Conservation (phyloP, 2,797 vertebrate species). For the Emydoidea blandingii region DNA sequence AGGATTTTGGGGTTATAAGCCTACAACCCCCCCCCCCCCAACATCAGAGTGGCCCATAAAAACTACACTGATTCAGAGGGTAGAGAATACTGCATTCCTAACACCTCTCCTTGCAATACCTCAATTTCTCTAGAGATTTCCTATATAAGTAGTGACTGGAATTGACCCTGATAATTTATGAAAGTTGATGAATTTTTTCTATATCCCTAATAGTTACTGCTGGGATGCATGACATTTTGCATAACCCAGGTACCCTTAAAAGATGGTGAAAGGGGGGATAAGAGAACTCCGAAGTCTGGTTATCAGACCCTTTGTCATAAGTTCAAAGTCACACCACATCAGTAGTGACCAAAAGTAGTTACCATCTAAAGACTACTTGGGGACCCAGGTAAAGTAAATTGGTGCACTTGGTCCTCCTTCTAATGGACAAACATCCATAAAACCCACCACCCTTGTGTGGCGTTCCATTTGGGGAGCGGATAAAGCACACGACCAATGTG, state of each 20-base stretch:
- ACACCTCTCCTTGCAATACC: not conserved
- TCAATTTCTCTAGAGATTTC: not conserved
- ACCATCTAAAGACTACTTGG: not conserved
- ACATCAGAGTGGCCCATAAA: not conserved
- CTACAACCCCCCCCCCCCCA: not conserved
- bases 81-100: not conserved
- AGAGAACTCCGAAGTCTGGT: not conserved
- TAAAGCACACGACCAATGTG: too few relatives aligned
- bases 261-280: not conserved
- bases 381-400: not conserved
- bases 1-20: not conserved
- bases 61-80: not conserved
- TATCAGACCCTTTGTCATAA: not conserved
- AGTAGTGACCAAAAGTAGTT: not conserved
- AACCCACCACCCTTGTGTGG: accelerated
- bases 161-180: constrained; percentile 7
- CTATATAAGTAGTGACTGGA: not conserved
- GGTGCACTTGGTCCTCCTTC: not conserved
- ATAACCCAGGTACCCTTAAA: not conserved
- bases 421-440: not conserved
- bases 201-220: not conserved
- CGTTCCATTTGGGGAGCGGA: too few relatives aligned
- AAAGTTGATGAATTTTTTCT: not conserved
- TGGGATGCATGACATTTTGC: not conserved
- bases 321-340: not conserved